Evolutionary conservation across 2,797 vertebrate species (phyloP), one percentile per base, ranked within the genome.

Genomic region (Molossus alvarezi): DNA sequence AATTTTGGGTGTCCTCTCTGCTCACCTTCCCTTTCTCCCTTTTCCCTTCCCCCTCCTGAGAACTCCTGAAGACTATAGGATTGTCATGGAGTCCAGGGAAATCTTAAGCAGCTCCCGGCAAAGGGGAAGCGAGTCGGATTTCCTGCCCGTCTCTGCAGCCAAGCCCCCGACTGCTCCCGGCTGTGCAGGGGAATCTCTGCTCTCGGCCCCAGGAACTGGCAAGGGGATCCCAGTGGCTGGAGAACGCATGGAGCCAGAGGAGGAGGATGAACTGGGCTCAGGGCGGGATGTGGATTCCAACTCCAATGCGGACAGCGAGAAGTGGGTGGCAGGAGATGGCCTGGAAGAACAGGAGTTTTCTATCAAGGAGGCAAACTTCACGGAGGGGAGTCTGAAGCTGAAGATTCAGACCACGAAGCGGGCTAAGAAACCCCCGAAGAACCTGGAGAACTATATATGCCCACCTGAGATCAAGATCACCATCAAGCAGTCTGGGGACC

Each of bases 321-420:
- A 99, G 95, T 99, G 99, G 99, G 98, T 98, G 93, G 98, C 98
- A 0, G 98, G 98, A 93, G 99, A 99, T 0, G 99, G 98, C 86
- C 92, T 99, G 95, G 99, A 99, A 88, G 99, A 99, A 87, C 99
- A 99, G 98, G 99, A 99, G 93, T 99, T 99, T 99, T 99, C 99
- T 97, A 99, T 99, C 98, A 99, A 99, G 98, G 99, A 99, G 98
- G 99, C 99, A 7, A 99, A 99, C 98, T 99, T 99, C 98, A 99
- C 99, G 0, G 99, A 99, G 97, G 99, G 99, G 97, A 99, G 99
- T 98, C 99, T 99, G 97, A 99, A 99, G 97, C 98, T 99, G 96
- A 99, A 99, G 98, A 99, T 99, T 97, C 99, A 99, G 98, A 99
- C 99, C 88, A 99, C 99, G 90, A 99, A 99, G 98, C 98, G 99